Percentiles rank a stretch among this genome's conserved stretches.
These are phyloP conservation scores for Enteromius fasciolatus DNA, from an alignment of 2,797 vertebrate genomes.

Conservation along the genomic window DNA sequence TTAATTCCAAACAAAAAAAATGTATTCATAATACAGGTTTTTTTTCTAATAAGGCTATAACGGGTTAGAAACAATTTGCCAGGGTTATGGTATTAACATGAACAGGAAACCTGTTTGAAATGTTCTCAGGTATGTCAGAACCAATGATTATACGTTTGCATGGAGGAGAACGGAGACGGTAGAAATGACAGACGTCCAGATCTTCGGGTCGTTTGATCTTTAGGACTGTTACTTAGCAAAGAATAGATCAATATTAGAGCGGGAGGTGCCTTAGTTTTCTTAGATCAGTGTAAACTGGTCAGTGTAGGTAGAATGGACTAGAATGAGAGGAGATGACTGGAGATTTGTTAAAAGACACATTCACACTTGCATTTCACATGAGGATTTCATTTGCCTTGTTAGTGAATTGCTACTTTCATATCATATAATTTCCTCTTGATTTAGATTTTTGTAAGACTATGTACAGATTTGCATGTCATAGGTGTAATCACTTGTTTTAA, in stretches of 20 bases:
- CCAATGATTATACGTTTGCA: constrained; percentile 61
- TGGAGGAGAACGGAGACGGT: constrained; percentile 22
- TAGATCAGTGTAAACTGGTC: constrained; percentile 40
- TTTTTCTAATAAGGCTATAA: constrained; percentile 40
- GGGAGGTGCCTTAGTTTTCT: constrained; percentile 58
- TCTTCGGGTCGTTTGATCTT: constrained; percentile 27
- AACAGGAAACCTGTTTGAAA: constrained; percentile 59
- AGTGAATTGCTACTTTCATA: constrained; percentile 87
- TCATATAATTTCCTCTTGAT: constrained; percentile 80
- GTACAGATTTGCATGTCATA: constrained; percentile 99
- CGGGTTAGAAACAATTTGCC: constrained; percentile 35
- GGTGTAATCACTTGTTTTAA: constrained; percentile 88
- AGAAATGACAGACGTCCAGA: constrained; percentile 18
- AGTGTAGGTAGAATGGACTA: constrained; percentile 40
- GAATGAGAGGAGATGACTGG: constrained; percentile 47
- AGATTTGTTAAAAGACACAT: constrained; percentile 55
- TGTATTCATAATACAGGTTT: constrained; percentile 31
- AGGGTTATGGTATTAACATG: constrained; percentile 49
- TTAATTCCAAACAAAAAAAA: constrained; percentile 44
- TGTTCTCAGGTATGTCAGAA: constrained; percentile 67
- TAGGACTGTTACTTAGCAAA: constrained; percentile 46
- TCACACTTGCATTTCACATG: constrained; percentile 81
- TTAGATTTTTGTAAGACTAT: constrained; percentile 95
- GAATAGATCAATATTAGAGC: constrained; percentile 41
- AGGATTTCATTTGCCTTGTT: constrained; percentile 87